Conservation (phyloP, 2,888 invertebrate genomes). For the Julus scanicus region DNA sequence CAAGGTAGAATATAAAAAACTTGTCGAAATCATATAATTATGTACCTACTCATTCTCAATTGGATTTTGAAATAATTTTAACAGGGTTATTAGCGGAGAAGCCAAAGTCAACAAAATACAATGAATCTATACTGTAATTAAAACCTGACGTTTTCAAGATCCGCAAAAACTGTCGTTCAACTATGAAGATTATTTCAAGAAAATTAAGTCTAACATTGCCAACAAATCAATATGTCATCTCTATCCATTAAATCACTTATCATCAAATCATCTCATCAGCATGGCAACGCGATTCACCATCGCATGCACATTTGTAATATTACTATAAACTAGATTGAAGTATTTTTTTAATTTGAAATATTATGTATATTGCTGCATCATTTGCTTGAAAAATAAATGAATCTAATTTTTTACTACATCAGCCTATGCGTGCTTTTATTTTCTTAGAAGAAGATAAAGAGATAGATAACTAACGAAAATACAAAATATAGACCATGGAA, state of each 20-base stretch:
- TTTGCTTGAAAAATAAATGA: slow-evolving; percentile 28
- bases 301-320: slow-evolving; percentile 1
- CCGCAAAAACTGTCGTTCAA: not conserved
- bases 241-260: not conserved
- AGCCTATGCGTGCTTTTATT: not conserved
- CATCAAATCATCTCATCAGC: not conserved
- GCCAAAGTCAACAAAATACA: not conserved
- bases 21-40: not conserved
- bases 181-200: not conserved
- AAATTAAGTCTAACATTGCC: not conserved
- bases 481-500: not conserved
- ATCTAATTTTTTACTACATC: slow-evolving; percentile 7
- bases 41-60: not conserved
- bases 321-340: not conserved
- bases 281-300: not conserved
- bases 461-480: too few species aligned
- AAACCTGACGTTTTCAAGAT: not conserved
- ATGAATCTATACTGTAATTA: not conserved
- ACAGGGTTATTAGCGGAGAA: not conserved
- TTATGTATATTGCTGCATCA: not conserved
- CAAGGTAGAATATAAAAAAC: slow-evolving; percentile 46
- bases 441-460: not conserved
- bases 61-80: not conserved
- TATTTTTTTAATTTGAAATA: slow-evolving; percentile 4
- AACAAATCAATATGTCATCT: not conserved